A percentile compares a stretch with the other conserved stretches of the same genome.
Evolutionary conservation across 1,140 invertebrate genomes (phyloP).

Genomic region (Nautilus pompilius): DNA sequence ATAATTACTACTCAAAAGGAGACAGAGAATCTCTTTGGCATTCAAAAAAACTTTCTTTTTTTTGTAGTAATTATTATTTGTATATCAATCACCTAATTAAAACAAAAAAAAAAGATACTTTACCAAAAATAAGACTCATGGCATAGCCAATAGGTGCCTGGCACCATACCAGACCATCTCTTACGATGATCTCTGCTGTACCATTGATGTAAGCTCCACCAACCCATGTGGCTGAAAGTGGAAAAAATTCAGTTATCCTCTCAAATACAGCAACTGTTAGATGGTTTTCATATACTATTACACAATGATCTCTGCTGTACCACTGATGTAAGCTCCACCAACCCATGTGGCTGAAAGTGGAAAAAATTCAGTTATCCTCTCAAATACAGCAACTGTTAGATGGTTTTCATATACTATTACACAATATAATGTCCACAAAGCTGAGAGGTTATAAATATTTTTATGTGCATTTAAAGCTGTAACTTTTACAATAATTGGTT

Average conservation of each 20-base stretch:
- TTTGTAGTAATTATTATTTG: neutral
- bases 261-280: too few species aligned
- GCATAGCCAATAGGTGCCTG: constrained; percentile 98
- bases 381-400: neutral
- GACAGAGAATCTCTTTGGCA: neutral
- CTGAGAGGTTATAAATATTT: too few species aligned
- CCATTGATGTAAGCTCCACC: constrained; percentile 99
- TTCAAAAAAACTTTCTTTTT: neutral
- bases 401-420: neutral
- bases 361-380: constrained; percentile 4
- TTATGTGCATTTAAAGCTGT: too few species aligned
- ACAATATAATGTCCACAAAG: too few species aligned
- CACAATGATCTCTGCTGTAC: neutral
- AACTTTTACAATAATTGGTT: too few species aligned
- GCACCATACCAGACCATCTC: constrained; percentile 82
- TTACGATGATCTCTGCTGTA: constrained; percentile 91
- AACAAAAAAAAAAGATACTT: constrained; percentile 15
- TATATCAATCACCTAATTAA: too few species aligned
- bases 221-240: constrained; percentile 86
- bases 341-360: constrained; percentile 85
- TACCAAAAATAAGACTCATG: constrained; percentile 82
- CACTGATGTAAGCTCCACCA: constrained; percentile 71
- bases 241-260: constrained; percentile 8
- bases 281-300: too few species aligned
- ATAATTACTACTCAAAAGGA: neutral